Percentiles rank a stretch among this genome's conserved stretches.
These are phyloP conservation scores for Drosophila mettleri DNA, from an alignment of 2,888 invertebrate species.

Conservation along the genomic window DNA sequence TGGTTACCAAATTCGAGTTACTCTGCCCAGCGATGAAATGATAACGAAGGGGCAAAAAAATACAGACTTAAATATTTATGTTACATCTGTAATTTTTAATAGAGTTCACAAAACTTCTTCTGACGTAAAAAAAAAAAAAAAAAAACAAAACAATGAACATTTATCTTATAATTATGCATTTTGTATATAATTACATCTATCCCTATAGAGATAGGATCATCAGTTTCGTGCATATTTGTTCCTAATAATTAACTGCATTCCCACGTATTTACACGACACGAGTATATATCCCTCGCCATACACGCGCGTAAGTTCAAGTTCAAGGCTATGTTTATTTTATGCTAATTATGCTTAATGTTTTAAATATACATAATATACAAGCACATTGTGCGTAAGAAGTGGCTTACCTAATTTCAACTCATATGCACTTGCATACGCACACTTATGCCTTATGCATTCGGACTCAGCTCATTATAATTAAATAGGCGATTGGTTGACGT, in stretches of 20 bases:
- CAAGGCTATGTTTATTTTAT: slow-evolving; percentile 50
- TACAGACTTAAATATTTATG: too few species aligned
- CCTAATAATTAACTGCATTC: too few species aligned
- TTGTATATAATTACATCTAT: neutral
- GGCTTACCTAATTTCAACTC: slow-evolving; percentile 9
- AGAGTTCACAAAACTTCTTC: too few species aligned
- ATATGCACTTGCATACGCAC: slow-evolving; percentile 2
- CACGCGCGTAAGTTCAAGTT: slow-evolving; percentile 57
- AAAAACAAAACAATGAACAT: too few species aligned
- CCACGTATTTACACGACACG: neutral
- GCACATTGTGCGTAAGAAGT: neutral
- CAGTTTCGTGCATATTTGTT: neutral
- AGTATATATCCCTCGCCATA: neutral
- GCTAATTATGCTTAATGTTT: slow-evolving; percentile 7
- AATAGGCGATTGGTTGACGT: slow-evolving; percentile 69
- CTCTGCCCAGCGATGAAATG: too few species aligned
- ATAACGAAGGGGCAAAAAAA: too few species aligned
- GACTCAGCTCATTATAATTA: slow-evolving; percentile 77
- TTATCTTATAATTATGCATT: too few species aligned
- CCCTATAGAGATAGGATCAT: too few species aligned
- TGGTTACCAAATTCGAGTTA: too few species aligned
- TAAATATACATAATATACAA: slow-evolving; percentile 4
- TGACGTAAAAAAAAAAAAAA: too few species aligned
- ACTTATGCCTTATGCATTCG: slow-evolving; percentile 32
- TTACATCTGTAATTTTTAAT: too few species aligned